Evolutionary conservation across 2,797 vertebrate genomes (phyloP).

Genomic region (Pseudochirops corinnae): DNA sequence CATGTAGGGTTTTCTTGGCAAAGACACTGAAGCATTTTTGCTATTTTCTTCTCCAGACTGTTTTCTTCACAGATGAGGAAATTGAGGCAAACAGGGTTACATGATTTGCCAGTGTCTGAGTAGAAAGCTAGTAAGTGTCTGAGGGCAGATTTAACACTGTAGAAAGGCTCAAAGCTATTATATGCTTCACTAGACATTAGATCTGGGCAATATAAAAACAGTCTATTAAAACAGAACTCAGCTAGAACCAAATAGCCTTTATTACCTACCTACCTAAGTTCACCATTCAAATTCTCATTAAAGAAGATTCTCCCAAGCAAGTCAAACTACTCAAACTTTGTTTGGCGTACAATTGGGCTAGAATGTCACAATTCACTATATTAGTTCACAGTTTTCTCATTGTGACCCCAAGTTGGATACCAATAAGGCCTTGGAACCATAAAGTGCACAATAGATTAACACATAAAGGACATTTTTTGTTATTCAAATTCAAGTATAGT

Average conservation of each 20-base stretch:
- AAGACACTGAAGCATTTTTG: neutral
- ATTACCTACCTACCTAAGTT: neutral
- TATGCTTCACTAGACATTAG: constrained; percentile 18
- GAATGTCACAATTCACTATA: neutral
- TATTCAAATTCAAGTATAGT: neutral
- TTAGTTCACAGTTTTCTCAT: neutral
- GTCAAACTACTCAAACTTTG: neutral
- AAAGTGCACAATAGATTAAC: neutral
- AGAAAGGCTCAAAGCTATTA: neutral
- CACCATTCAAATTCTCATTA: neutral
- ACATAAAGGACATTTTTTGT: neutral
- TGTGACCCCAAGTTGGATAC: neutral
- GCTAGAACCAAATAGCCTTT: neutral
- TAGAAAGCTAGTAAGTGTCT: too few relatives aligned
- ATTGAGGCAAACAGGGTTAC: too few relatives aligned
- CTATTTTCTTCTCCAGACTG: neutral
- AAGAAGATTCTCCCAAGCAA: constrained; percentile 4
- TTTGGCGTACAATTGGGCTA: neutral
- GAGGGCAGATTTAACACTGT: too few relatives aligned
- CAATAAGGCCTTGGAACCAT: neutral
- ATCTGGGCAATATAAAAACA: neutral
- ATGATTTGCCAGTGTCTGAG: too few relatives aligned
- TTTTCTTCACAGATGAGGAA: too few relatives aligned
- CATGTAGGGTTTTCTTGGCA: neutral
- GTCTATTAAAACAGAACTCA: constrained; percentile 19